Base-by-base conservation (phyloP, 1,140 invertebrate genomes). In the Papilio dardanus region DNA sequence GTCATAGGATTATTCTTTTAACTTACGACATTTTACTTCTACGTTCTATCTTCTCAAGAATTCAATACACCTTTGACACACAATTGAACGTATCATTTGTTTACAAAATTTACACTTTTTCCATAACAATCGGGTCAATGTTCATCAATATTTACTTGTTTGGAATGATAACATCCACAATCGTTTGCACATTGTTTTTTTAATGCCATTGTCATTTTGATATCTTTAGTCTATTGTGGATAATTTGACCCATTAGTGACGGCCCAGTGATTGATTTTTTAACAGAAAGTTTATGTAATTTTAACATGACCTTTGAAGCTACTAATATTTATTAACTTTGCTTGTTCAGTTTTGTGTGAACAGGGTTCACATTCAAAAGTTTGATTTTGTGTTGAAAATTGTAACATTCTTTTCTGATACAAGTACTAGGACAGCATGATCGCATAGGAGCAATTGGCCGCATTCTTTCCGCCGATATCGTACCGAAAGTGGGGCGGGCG, bases 401-500 rank as follows among this genome's bases (percentile, higher is more conserved):
- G 50, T 54, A 54, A 54, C 21, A 54, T 54, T 62, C 2, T 62
- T 62, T 75, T 19, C 19, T 33, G 21, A 50, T 19, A 14, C 19
- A 46, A 46, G 33, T 79, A 78, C 74, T 54, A 81, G 77, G 75
- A 74, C 74, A n/a, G 37, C 76, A 80, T 80, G 74, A 79, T 50
- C 54, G 46, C 30, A 67, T 75, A 74, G 77, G 76, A 82, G 83
- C 79, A 74, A 79, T 33, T 87, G 86, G 81, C 88, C 88, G 88
- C 89, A 91, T 91, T 91, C 86, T 85, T 87, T 71, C 69, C 78
- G 71, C 68, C 76, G 82, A 80, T 79, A 81, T 74, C 78, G 77
- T 76, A 76, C 75, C 78, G 76, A 84, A 91, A 88, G 82, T 89
- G 76, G 87, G 87, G 80, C 86, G 79, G 75, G 80, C 85, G 83